These are phyloP conservation scores for Ophiodon elongatus DNA, from an alignment of 2,113 vertebrate species.

Conservation along the genomic window DNA sequence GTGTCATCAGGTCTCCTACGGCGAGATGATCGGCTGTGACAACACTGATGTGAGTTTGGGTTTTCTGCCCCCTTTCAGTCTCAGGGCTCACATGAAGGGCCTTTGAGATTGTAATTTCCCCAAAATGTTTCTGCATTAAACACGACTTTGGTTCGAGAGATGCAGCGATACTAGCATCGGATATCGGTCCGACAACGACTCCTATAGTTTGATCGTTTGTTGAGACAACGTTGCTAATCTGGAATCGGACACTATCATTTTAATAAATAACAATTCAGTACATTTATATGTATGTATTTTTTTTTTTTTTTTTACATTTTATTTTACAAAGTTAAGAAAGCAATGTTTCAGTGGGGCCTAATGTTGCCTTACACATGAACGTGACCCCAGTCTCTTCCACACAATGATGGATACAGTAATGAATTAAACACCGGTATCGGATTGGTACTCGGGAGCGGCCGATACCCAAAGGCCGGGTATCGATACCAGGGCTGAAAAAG, in stretches of 20 bases:
- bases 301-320: too few species aligned
- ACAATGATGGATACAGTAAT: too few species aligned
- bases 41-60: conserved; percentile 93
- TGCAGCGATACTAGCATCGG: background rate
- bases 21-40: conserved; percentile 99
- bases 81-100: background rate
- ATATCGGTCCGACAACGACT: too few species aligned
- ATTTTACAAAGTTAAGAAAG: too few species aligned
- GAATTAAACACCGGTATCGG: too few species aligned
- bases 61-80: background rate
- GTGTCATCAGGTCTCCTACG: conserved; percentile 98
- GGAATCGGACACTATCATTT: too few species aligned
- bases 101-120: background rate
- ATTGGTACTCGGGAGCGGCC: too few species aligned
- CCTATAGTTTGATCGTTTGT: too few species aligned
- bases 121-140: background rate
- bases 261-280: background rate
- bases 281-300: too few species aligned
- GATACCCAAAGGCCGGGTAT: background rate
- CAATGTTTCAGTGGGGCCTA: background rate
- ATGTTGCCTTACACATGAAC: background rate
- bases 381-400: too few species aligned
- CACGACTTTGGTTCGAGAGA: background rate
- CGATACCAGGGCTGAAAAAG: background rate
- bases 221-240: too few species aligned